Evolutionary conservation across 2,888 invertebrate genomes (phyloP).

Genomic region (Eubasilissa splendida): DNA sequence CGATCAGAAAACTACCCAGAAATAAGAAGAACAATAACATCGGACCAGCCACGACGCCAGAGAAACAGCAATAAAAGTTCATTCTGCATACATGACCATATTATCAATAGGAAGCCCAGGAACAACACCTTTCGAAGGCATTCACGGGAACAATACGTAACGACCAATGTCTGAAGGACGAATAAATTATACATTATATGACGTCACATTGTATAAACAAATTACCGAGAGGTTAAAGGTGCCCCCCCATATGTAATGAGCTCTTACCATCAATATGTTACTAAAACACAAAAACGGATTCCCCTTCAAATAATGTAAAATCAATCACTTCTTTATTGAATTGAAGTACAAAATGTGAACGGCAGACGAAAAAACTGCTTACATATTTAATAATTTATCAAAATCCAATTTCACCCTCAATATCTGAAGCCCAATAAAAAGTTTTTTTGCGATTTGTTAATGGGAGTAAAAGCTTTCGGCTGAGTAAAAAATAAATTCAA

Average conservation of each 20-base stretch:
- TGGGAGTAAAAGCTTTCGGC: conserved; percentile 6
- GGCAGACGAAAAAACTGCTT: conserved; percentile 16
- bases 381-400: conserved; percentile 19
- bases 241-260: neutral
- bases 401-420: conserved; percentile 9
- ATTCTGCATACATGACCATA: no score
- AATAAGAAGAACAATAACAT: no score
- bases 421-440: conserved; percentile 16
- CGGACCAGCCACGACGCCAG: no score
- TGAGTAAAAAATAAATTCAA: conserved; percentile 9
- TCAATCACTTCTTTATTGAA: conserved; percentile 19
- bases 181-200: no score
- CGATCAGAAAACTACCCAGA: no score
- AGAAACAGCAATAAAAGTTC: no score
- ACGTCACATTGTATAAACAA: no score
- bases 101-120: no score
- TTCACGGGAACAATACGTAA: no score
- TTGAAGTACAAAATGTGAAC: neutral
- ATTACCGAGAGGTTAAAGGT: no score
- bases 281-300: conserved; percentile 6
- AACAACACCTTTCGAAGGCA: no score
- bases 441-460: conserved; percentile 8
- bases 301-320: conserved; percentile 14
- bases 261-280: conserved; percentile 1
- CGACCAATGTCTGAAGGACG: no score